phyloP scores from a whole-genome alignment of 2,888 invertebrate species.

The Leptopterna dolabrata region DNA sequence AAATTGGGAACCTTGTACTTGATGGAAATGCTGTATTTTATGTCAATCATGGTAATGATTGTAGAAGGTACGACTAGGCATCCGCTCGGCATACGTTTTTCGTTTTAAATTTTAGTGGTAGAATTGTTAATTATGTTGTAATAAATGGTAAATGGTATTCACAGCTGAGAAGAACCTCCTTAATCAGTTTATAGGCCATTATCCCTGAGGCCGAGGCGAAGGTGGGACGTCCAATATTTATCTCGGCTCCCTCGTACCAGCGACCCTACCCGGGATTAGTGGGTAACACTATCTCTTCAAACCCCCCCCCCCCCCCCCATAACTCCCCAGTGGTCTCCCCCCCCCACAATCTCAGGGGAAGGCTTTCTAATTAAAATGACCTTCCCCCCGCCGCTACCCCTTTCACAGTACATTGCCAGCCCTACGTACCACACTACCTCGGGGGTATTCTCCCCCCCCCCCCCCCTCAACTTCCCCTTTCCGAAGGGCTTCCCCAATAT shows the following conservation, averaged over 20 bases:
- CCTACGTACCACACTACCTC: not conserved
- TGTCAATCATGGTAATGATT: too few relatives aligned
- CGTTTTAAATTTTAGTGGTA: too few relatives aligned
- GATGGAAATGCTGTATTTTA: too few relatives aligned
- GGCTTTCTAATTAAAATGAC: conserved; percentile 56
- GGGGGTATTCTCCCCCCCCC: not conserved
- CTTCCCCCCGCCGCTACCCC: not conserved
- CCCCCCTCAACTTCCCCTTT: not conserved
- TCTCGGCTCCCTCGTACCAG: not conserved
- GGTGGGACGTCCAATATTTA: conserved; percentile 46
- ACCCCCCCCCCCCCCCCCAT: not conserved
- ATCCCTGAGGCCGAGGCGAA: not conserved
- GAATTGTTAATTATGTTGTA: too few relatives aligned
- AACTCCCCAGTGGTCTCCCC: not conserved
- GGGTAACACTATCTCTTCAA: conserved; percentile 52
- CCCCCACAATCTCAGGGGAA: not conserved
- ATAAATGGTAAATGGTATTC: too few relatives aligned
- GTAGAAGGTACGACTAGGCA: too few relatives aligned
- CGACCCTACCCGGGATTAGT: conserved; percentile 49
- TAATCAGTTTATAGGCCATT: conserved; percentile 34
- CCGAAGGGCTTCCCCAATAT: conserved; percentile 29
- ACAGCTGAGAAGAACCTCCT: not conserved
- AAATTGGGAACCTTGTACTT: too few relatives aligned
- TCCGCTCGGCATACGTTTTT: too few relatives aligned
- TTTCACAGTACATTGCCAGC: not conserved